These are phyloP conservation scores for Cancer borealis DNA, from an alignment of 2,888 invertebrate genomes.

Conservation along the genomic window DNA sequence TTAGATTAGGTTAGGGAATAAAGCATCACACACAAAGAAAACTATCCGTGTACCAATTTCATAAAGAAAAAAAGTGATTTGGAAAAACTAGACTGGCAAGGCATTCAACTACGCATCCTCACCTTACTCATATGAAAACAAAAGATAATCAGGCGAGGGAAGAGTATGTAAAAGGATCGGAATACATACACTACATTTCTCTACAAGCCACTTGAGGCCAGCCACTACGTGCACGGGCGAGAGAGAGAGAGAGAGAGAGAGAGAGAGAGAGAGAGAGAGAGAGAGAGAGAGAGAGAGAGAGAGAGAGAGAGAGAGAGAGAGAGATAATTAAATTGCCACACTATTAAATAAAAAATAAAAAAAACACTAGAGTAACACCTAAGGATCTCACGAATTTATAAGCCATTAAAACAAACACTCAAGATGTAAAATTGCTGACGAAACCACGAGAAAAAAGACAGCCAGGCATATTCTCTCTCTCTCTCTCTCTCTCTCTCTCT, in stretches of 20 bases:
- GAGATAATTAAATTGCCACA: neutral
- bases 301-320: slow-evolving; percentile 18
- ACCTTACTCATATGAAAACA: neutral
- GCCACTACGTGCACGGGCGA: too few species aligned
- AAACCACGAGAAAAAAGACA: neutral
- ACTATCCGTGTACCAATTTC: too few species aligned
- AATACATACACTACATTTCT: neutral
- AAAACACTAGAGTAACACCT: neutral
- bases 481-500: slow-evolving; percentile 55
- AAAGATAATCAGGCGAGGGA: neutral
- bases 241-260: neutral
- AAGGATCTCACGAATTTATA: neutral
- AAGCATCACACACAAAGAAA: too few species aligned
- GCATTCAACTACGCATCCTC: neutral
- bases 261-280: neutral
- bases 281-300: slow-evolving; percentile 20
- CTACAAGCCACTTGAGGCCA: neutral
- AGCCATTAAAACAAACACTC: neutral
- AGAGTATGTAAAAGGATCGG: neutral
- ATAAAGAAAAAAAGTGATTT: too few species aligned
- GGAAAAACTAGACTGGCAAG: neutral
- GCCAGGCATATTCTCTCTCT: neutral
- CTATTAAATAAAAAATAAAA: neutral
- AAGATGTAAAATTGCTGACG: neutral
- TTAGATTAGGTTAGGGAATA: too few species aligned